These are phyloP conservation scores for Acinonyx jubatus DNA, from an alignment of 2,113 vertebrate genomes.

Conservation along the genomic window DNA sequence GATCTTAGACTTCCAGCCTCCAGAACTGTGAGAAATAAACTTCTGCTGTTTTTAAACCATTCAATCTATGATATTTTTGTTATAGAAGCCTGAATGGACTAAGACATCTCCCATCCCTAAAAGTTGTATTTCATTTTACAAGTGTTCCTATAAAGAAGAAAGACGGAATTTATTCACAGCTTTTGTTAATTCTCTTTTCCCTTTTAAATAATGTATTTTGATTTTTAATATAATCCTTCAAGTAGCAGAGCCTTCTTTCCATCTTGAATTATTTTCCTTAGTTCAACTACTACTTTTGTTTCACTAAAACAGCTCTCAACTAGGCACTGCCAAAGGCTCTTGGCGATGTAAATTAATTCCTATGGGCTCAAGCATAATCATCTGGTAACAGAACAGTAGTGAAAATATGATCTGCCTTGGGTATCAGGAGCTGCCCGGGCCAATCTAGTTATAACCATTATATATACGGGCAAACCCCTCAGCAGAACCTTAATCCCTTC, in stretches of 20 bases:
- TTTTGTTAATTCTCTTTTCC: neutral
- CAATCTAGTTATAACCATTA: neutral
- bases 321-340: constrained; percentile 35
- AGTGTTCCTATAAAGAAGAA: neutral
- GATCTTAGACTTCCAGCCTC: neutral
- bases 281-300: constrained; percentile 28
- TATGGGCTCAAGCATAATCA: constrained; percentile 41
- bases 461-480: neutral
- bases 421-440: constrained; percentile 39
- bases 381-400: constrained; percentile 6
- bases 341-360: constrained; percentile 59
- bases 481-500: constrained; percentile 56
- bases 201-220: constrained; percentile 7
- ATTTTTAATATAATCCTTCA: constrained; percentile 28
- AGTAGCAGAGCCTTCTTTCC: neutral
- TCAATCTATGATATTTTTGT: neutral
- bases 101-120: neutral
- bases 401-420: constrained; percentile 18
- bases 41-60: neutral
- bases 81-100: neutral
- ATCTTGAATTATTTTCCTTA: constrained; percentile 40
- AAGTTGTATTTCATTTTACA: neutral
- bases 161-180: neutral
- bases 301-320: constrained; percentile 31
- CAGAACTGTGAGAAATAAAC: neutral